Base-by-base conservation (phyloP, 2,113 vertebrate species). In the Catagonus wagneri region DNA sequence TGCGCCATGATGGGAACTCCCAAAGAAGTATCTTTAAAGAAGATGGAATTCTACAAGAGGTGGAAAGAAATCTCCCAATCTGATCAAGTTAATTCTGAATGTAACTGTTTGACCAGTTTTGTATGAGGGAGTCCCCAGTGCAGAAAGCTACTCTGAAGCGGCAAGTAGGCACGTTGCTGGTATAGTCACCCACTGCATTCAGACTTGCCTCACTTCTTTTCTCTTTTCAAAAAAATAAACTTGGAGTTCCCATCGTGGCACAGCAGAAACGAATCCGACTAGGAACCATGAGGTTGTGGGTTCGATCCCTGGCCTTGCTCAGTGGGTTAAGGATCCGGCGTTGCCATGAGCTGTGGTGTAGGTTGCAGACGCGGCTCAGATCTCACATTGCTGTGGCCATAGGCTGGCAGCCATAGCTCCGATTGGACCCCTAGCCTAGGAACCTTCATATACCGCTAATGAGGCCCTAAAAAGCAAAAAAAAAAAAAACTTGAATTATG, bases 21-120 rank as follows among this genome's bases (percentile, higher is more conserved):
- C n/a, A 94, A 86, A 54, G 69, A 89, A 89, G 8, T 50, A 92
- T 50, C 34, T 84, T 89, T 94, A 80, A 83, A 95, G 75, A 90
- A 89, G 61, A 76, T 52, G 22, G 29, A 81, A 69, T 80, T 94
- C 50, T 95, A 27, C 16, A 89, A 96, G 39, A 68, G 52, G 14
- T 52, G 61, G 29, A 86, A 93, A 61, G 15, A 66, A 89, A 39
- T 80, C 20, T 78, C 34, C 36, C 39, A 56, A 50, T 36, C 72
- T 92, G 79, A 22, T 56, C 71, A 85, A 66, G 80, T 1, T 52
- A 32, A 75, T 19, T 56, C 20, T 65, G 25, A 36, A 60, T 44
- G 13, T 27, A 72, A 89, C 7, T 32, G 9, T 56, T 32, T 54
- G n/a, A 89, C 20, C 3, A 92, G 60, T 69, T 91, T 61, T 6